Percentiles rank a stretch among this genome's conserved stretches.
These are phyloP conservation scores for Drosophila neonasuta DNA, from an alignment of 2,888 invertebrate genomes.

Conservation along the genomic window DNA sequence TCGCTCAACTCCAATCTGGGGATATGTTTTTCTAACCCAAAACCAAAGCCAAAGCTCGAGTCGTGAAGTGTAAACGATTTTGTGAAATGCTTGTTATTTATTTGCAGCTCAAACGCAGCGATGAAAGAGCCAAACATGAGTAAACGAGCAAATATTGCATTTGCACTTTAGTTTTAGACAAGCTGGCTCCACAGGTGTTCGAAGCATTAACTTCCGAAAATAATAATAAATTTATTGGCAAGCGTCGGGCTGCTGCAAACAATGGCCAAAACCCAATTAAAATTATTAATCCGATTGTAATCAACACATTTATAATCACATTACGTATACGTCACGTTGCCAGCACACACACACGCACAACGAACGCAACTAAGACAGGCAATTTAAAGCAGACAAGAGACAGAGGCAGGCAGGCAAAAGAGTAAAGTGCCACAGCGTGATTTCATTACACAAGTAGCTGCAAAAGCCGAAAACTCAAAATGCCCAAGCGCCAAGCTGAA, in stretches of 20 bases:
- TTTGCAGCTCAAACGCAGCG: conserved; percentile 59
- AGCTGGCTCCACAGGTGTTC: background rate
- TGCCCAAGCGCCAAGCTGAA: conserved; percentile 35
- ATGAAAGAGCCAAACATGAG: background rate
- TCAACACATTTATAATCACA: conserved; percentile 63
- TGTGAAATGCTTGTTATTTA: conserved; percentile 64
- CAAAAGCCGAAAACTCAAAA: conserved; percentile 21
- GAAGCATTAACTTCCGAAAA: background rate
- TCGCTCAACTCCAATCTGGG: conserved; percentile 10
- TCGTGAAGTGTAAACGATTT: conserved; percentile 60
- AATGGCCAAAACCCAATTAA: conserved; percentile 54
- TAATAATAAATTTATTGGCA: background rate
- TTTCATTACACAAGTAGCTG: conserved; percentile 48
- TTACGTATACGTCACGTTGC: conserved; percentile 61
- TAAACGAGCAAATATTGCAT: conserved; percentile 48
- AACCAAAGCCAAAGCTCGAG: conserved; percentile 34
- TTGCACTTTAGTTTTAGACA: background rate
- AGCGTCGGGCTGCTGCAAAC: conserved; percentile 13
- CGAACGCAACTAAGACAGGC: conserved; percentile 12
- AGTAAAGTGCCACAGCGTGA: conserved; percentile 42
- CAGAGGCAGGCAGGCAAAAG: background rate
- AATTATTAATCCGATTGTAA: conserved; percentile 59
- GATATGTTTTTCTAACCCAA: conserved; percentile 31
- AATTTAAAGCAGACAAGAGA: conserved; percentile 50
- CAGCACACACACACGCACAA: conserved; percentile 19